Base-by-base conservation (phyloP, 2,888 invertebrate species). In the Punctoribates punctum region DNA sequence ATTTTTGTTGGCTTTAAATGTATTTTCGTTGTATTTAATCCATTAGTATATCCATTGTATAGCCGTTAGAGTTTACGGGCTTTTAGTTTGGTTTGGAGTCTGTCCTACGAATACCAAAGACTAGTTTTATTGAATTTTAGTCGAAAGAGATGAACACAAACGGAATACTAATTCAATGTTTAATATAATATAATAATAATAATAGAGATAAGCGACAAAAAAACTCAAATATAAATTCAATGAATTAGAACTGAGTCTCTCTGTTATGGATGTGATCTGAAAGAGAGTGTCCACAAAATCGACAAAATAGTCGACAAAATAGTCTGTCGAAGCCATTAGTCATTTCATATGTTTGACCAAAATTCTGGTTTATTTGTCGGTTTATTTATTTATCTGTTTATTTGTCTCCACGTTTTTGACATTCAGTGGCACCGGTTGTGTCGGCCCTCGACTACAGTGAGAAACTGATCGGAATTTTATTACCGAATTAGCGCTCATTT, bases 151-250 rank as follows among this genome's bases (percentile, higher is more conserved):
- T 4, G 29, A 60, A 67, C 67, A 15, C 67, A 38, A 20, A 38
- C 67, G 34, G 67, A 67, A 67, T 67, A 67, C 67, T 67, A 67
- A 67, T 67, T 67, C 15, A 65, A 20, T 13, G 29, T 65, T n/a
- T 65, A 65, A 65, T 65, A 65, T 29, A 65, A 67, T 67, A 38
- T 54, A 34, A 34, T 34, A 34, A 17, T 54, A 54, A 54, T 54
- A 34, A 54, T 54, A 54, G 17, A 54, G 54, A 54, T 54, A 54
- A 34, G 34, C 34, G 34, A 54, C 54, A 54, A 17, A 54, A 54
- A 54, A 54, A 54, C 8, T 20, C 8, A 54, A 54, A 54, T 8
- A 54, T n/a, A 54, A 54, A n/a, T 54, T 54, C 20, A 17, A 20
- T 54, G 54, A 54, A 54, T 54, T 54, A 54, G 54, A 54, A 54